A percentile compares a stretch with the other conserved stretches of the same genome.
Conservation (phyloP, 1,140 invertebrate genomes). For the Diorhabda carinulata region DNA sequence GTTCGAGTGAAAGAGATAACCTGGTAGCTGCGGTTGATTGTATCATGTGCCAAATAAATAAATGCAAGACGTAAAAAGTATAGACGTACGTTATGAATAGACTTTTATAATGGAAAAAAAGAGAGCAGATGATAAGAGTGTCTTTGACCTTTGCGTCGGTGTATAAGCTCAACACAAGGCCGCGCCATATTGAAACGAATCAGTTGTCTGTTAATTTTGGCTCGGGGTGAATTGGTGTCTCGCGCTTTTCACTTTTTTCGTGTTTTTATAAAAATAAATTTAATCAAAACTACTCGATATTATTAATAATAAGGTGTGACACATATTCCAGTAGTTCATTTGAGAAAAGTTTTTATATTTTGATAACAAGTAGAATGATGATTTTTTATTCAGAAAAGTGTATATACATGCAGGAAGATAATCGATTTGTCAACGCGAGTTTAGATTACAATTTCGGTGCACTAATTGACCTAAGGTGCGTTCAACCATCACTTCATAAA, state of each 20-base stretch:
- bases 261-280: slow-evolving; percentile 30
- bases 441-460: slow-evolving; percentile 48
- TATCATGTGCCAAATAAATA: slow-evolving; percentile 37
- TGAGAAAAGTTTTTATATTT: slow-evolving; percentile 6
- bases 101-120: slow-evolving; percentile 21
- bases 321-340: not conserved
- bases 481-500: slow-evolving; percentile 26
- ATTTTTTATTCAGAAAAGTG: slow-evolving; percentile 33
- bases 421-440: slow-evolving; percentile 49
- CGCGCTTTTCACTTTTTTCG: slow-evolving; percentile 31
- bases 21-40: slow-evolving; percentile 14
- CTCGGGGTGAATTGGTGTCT: slow-evolving; percentile 37
- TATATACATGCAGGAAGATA: slow-evolving; percentile 41
- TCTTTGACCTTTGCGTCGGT: slow-evolving; percentile 31
- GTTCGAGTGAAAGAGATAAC: slow-evolving; percentile 23
- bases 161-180: slow-evolving; percentile 46
- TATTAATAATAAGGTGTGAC: not conserved
- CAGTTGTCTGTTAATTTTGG: slow-evolving; percentile 48
- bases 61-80: slow-evolving; percentile 25
- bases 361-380: slow-evolving; percentile 7
- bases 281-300: slow-evolving; percentile 7
- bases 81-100: slow-evolving; percentile 26
- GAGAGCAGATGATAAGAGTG: slow-evolving; percentile 24
- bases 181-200: slow-evolving; percentile 50
- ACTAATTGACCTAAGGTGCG: slow-evolving; percentile 44